Evolutionary conservation across 92 coral and sea anemone species (phyloP).

Genomic region (Parazoanthus atlanticus): DNA sequence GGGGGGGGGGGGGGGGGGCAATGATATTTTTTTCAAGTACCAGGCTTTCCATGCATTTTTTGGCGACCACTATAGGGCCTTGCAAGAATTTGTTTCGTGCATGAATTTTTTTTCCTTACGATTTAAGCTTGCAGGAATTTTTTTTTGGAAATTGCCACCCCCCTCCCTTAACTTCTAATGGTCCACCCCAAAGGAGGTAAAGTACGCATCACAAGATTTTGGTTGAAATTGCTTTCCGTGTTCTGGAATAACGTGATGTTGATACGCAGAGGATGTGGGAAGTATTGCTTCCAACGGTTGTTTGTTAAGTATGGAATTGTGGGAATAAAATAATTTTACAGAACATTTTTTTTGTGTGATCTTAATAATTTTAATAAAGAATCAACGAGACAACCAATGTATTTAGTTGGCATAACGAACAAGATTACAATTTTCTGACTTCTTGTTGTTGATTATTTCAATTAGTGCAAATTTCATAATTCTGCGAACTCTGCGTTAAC

Average conservation of each 20-base stretch:
- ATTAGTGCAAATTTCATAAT: too few relatives aligned
- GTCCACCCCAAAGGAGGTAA: neutral
- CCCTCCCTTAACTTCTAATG: neutral
- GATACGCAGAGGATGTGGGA: neutral
- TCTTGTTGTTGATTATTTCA: too few relatives aligned
- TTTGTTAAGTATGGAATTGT: too few relatives aligned
- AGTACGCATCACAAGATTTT: neutral
- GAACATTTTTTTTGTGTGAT: too few relatives aligned
- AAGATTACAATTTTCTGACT: neutral
- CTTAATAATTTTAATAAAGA: neutral
- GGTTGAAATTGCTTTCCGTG: neutral
- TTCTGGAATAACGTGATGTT: neutral
- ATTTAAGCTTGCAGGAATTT: neutral
- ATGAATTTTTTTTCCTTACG: too few relatives aligned
- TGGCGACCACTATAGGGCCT: too few relatives aligned
- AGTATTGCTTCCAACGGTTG: neutral
- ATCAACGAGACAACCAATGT: neutral
- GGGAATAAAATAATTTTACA: too few relatives aligned
- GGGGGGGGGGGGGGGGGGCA: too few relatives aligned
- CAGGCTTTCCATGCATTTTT: too few relatives aligned
- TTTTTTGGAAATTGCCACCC: neutral
- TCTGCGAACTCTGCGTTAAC: neutral
- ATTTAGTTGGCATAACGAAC: neutral
- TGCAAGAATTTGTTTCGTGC: too few relatives aligned
- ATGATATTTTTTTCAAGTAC: too few relatives aligned